Base-by-base conservation (phyloP, 1,140 invertebrate species). In the Zaprionus gabonicus region DNA sequence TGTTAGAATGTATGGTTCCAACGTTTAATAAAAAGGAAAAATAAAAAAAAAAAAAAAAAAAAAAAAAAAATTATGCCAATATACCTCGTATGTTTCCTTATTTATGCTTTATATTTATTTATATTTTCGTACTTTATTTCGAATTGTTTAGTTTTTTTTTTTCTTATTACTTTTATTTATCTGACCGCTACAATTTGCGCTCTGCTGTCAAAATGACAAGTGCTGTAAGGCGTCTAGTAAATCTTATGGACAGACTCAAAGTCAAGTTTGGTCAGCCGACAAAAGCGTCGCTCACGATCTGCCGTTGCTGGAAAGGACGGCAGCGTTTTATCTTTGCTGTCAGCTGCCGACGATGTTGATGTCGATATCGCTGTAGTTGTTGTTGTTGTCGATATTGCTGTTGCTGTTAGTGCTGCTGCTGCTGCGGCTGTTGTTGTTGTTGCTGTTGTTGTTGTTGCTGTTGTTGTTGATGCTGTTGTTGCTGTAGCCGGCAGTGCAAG, bases 201-300 rank as follows among this genome's bases (percentile, higher is more conserved):
- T 38, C 55, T 28, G 56, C 80, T 82, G 81, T 80, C 81, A 70
- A 70, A 60, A 41, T 77, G 81, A 84, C 81, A 83, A 84, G 77
- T 84, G 81, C 75, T 78, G 82, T 60, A 55, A 84, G 80, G 80
- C 66, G 66, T 66, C 58, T 70, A 53, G 13, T 71, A 65, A 76
- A 71, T 72, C 57, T 72, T 72, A 55, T 56, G 55, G 41, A 55
- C 46, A 34, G 38, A 66, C 66, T 80, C 62, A 77, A 77, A 83
- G 77, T 84, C 77, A 78, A 84, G 81, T 82, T 82, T 81, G 76
- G 71, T 73, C 68, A 72, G 62, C 73, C 73, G 73, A 76, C 67
- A 76, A 74, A 74, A 74, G 36, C 38, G 58, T 67, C 75, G 66
- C 62, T 75, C 60, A 64, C 56, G 66, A 80, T 71, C 20, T 71